Evolutionary conservation across 2,888 invertebrate species (phyloP), one percentile per base, ranked within the genome.

Genomic region (Prosopocoilus inquinatus): DNA sequence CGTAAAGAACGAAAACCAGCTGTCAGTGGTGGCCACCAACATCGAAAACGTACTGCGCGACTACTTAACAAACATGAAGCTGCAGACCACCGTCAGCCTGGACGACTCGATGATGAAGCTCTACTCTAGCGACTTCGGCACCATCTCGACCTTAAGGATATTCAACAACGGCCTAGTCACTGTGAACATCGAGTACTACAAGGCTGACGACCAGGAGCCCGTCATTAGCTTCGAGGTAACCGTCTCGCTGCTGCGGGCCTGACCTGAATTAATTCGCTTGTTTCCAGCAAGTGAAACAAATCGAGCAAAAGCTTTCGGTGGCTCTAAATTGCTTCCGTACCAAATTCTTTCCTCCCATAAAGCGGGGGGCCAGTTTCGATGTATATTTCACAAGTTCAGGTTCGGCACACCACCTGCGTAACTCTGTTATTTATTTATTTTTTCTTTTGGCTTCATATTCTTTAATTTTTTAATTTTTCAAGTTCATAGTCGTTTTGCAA

Each of bases 301-400:
- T 91, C 85, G 90, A 91, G 84, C 84, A 83, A 76, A 86, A 85
- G 75, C 80, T 90, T 78, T 83, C 82, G 76, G 81, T 84, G 75
- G 84, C 84, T 76, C 81, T 90, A 82, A 84, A 85, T 78, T 86
- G 88, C 75, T 81, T 82, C 76, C 85, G 89, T 77, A 84, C 89
- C 76, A 91, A 91, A 82, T 82, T 87, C 77, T 86, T 91, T 75
- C 91, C 91, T 73, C 84, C 90, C 65, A 84, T 91, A 78, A 89
- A 88, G 82, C 83, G 91, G 77, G 91, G 90, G 77, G 87, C 88
- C 79, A 83, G 84, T 78, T 85, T 88, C 79, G 91, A 91, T 81
- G 87, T 90, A 75, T 91, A 91, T 82, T 84, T 90, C 79, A 90
- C 89, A 79, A 89, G 89, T 79, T 90, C 91, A 91, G 91, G 91